Conservation (phyloP, 2,113 vertebrate species). For the Dicerorhinus sumatrensis region DNA sequence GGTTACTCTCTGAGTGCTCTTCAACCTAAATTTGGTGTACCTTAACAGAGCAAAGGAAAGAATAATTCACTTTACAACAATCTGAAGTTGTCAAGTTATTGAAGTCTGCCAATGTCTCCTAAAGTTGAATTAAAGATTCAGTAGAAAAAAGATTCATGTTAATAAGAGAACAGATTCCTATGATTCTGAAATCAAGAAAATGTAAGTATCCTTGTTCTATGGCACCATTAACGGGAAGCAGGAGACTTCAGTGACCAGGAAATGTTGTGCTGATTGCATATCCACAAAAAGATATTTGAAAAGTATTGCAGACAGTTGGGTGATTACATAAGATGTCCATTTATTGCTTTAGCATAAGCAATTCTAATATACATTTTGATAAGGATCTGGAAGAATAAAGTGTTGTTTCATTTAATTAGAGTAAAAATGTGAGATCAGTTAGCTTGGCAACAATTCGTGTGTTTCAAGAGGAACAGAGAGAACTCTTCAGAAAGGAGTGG, state of each 20-base stretch:
- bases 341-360: not conserved
- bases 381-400: slow-evolving; percentile 46
- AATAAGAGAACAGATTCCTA: not conserved
- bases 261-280: slow-evolving; percentile 18
- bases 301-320: slow-evolving; percentile 11
- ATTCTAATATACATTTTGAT: slow-evolving; percentile 35
- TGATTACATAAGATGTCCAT: slow-evolving; percentile 10
- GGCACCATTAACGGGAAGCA: not conserved
- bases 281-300: slow-evolving; percentile 13
- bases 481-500: slow-evolving; percentile 41
- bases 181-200: slow-evolving; percentile 56
- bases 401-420: slow-evolving; percentile 45
- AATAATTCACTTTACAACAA: not conserved
- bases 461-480: slow-evolving; percentile 32
- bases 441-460: slow-evolving; percentile 53
- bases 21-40: not conserved
- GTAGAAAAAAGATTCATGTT: not conserved
- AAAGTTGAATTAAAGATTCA: slow-evolving; percentile 44
- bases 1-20: not conserved
- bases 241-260: not conserved
- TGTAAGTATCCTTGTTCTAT: slow-evolving; percentile 37
- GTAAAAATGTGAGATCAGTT: slow-evolving; percentile 48
- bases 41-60: not conserved
- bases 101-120: slow-evolving; percentile 2
- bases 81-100: not conserved